Base-by-base conservation (phyloP, 2,797 vertebrate species). In the Gymnothorax reevesii region DNA sequence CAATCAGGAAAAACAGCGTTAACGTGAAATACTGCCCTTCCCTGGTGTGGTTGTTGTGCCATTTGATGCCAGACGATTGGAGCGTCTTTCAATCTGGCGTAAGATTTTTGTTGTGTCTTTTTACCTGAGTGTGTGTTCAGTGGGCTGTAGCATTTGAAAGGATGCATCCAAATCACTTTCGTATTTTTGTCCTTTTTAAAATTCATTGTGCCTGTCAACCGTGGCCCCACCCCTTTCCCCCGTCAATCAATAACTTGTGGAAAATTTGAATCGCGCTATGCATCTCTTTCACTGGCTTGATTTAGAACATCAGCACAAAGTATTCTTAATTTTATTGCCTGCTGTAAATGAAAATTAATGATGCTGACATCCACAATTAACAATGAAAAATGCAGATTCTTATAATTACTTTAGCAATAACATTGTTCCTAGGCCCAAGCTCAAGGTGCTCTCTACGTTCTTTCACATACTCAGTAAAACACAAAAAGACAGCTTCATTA, bases 381-480 rank as follows among this genome's bases (percentile, higher is more conserved):
- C 98, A 99, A 99, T 99, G 98, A 99, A 99, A 99, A 99, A 99
- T 99, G 98, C 97, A 99, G 98, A 99, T 99, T 98, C 97, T 97
- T 98, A 97, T 99, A 99, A 99, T 99, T 98, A 98, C 98, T 98
- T 99, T 98, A 98, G 97, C 97, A 97, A 98, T 98, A 98, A 99
- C 97, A 98, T 98, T 98, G 97, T 98, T 98, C 97, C 96, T 97
- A 96, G 97, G 96, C 96, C 95, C 94, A 93, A 95, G 97, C 97
- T 98, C 97, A 98, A 99, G 98, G 98, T 99, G 97, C 97, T 97
- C 95, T 94, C 96, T 95, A 93, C 96, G 94, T 96, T 97, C 97
- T 98, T 97, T 97, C 98, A 97, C 97, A 97, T 97, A 96, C 97
- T 98, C 97, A 96, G 96, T 96, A 96, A 97, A 98, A 99, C 97